Base-by-base conservation (phyloP, 2,797 vertebrate genomes). In the Halcyon badia region DNA sequence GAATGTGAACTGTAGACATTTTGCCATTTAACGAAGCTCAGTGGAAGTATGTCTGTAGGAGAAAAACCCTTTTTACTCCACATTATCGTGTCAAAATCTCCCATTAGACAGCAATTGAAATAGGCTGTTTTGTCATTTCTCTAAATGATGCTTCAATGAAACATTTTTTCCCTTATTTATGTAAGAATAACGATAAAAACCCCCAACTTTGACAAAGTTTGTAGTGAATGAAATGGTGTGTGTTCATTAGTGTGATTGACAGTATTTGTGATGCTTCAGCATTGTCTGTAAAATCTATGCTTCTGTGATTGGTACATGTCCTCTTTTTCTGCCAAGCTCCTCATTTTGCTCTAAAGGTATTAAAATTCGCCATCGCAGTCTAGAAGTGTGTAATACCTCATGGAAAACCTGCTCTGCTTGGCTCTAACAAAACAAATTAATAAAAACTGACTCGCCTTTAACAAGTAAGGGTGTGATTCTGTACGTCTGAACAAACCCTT, bases 71-170 rank as follows among this genome's bases (percentile, higher is more conserved):
- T 96, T 92, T 42, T 49, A 76, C 44, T 61, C 65, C 22, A 22
- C 46, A 73, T 60, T 94, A 39, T 62, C 39, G 11, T 72, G 78
- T 87, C 76, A 92, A 93, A 96, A 92, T 77, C 60, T 76, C 51
- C 72, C 11, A 39, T 57, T 46, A 87, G 64, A 44, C 48, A 90
- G 56, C 22, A 79, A 77, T 20, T 80, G 64, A 65, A 84, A 89
- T 62, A 54, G 20, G 6, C 22, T 93, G 51, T 52, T 96, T 83
- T 88, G 52, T 80, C 64, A 88, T 77, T 83, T 80, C 54, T 90
- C 46, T 69, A 62, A 93, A 91, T 31, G 56, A 79, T 26, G 9
- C 24, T 61, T 37, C 39, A 65, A 90, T 54, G 35, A 87, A 93
- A 92, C 2, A 3, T 12, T 87, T 91, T 82, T 65, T 69, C 25